Evolutionary conservation across 2,888 invertebrate species (phyloP), one percentile per base, ranked within the genome.

Genomic region (Odiellus spinosus): DNA sequence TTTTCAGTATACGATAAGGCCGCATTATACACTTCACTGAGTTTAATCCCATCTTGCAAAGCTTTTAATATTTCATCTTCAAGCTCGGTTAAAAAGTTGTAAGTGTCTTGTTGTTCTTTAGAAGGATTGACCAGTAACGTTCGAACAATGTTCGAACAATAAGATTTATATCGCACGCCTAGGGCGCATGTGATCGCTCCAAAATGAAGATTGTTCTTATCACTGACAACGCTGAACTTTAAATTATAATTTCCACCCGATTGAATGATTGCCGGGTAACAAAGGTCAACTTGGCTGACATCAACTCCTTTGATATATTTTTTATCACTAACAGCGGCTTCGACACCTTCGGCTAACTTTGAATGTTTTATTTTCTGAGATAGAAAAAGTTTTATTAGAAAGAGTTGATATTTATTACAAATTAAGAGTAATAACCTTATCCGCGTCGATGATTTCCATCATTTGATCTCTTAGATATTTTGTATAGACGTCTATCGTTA

Each of bases 211-310:
- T 76, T 76, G 63, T 90, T 90, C 64, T 93, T 91, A 64, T 96
- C 93, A 58, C 91, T 88, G 44, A 68, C 78, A 3, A 86, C 87
- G 62, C 91, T 95, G 68, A 96, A 98, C 68, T 98, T 99, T 40
- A 99, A 73, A 61, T 81, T 85, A 69, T 96, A 98, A 62, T 83
- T 80, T n/a, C 95, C 96, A 8, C 98, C 98, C 33, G 95, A 96
- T 66, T 98, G 98, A 60, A 99, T 88, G 49, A 99, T 99, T 0
- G 98, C 87, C 1, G 95, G 91, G 65, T 96, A 99, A 63, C 96
- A 98, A 78, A 91, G 86, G 61, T 98, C 96, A 3, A 96, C 75
- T 64, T 90, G 82, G 20, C 77, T 76, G 3, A 80, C 76, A 67
- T 93, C 93, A 1, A 90, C 81, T 2, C 85, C 84, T 10, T 82